Base-by-base conservation (phyloP, 2,113 vertebrate species). In the Ornithorhynchus anatinus region DNA sequence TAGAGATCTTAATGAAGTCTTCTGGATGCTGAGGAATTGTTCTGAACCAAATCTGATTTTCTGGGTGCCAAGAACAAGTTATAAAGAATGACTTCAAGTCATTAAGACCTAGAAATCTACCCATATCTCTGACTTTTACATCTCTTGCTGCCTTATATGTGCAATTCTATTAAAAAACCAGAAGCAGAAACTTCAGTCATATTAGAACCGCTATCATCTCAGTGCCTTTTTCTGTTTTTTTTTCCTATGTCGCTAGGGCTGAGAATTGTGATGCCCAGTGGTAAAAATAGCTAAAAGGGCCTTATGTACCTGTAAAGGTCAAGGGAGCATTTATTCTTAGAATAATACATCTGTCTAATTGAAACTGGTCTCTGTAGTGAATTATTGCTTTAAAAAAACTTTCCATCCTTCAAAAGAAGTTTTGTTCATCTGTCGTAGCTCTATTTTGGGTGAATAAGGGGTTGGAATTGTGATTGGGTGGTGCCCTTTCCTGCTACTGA, bases 401-500 rank as follows among this genome's bases (percentile, higher is more conserved):
- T 52, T 52, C 3, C 62, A 11, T 1, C 8, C 25, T 32, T n/a
- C n/a, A n/a, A n/a, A n/a, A n/a, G n/a, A n/a, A n/a, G n/a, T n/a
- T n/a, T n/a, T 19, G 42, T n/a, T 57, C 2, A 14, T 68, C 3
- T 40, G 39, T 32, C 6, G 10, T 54, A 6, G 13, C n/a, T 59
- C 19, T 20, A 35, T 35, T 20, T n/a, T n/a, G n/a, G 22, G 19
- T 7, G 35, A 16, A 52, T 32, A 32, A 79, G 29, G 19, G 10
- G 17, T 0, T 31, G 20, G 38, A 65, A 50, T 35, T 38, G 19
- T 64, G 43, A 10, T n/a, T 58, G 39, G 33, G 3, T 11, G 13
- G 5, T 0, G 0, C n/a, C 25, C 4, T 59, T 23, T 75, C 35
- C 27, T 17, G 6, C 15, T 0, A 10, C 22, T 50, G 47, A 31